Percentiles rank a stretch among this genome's conserved stretches.
phyloP scores from a whole-genome alignment of 2,888 invertebrate genomes.

The Polydrusus tereticollis region DNA sequence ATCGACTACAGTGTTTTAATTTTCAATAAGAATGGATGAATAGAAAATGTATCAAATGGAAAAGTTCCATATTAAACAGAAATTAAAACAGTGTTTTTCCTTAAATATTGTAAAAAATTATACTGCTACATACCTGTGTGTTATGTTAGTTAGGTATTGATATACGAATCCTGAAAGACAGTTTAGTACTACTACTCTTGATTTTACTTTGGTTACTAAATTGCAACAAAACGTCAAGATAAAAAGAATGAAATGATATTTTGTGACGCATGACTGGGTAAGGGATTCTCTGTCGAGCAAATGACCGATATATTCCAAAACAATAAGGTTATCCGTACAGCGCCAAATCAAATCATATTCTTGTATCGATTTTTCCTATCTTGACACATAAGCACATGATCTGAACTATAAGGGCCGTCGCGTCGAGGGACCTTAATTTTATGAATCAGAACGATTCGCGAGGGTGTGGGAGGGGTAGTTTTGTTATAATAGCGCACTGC shows the following conservation, averaged over 20 bases:
- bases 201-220: too few relatives aligned
- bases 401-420: slow-evolving; percentile 29
- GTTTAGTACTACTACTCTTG: too few relatives aligned
- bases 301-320: slow-evolving; percentile 35
- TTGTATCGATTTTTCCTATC: slow-evolving; percentile 46
- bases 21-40: too few relatives aligned
- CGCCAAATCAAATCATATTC: slow-evolving; percentile 41
- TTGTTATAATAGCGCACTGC: slow-evolving; percentile 63
- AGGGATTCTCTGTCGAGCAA: slow-evolving; percentile 28
- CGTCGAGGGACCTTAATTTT: slow-evolving; percentile 49
- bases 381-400: slow-evolving; percentile 49
- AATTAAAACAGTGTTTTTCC: too few relatives aligned
- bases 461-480: slow-evolving; percentile 57
- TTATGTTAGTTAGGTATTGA: too few relatives aligned
- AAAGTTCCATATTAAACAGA: too few relatives aligned
- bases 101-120: too few relatives aligned
- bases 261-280: not conserved
- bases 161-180: too few relatives aligned
- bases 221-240: not conserved
- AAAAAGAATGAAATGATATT: not conserved
- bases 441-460: slow-evolving; percentile 54
- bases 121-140: too few relatives aligned
- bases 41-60: too few relatives aligned
- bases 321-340: slow-evolving; percentile 29
- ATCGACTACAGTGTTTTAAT: too few relatives aligned